Conservation (phyloP, 2,797 vertebrate genomes). For the Hipposideros larvatus region DNA sequence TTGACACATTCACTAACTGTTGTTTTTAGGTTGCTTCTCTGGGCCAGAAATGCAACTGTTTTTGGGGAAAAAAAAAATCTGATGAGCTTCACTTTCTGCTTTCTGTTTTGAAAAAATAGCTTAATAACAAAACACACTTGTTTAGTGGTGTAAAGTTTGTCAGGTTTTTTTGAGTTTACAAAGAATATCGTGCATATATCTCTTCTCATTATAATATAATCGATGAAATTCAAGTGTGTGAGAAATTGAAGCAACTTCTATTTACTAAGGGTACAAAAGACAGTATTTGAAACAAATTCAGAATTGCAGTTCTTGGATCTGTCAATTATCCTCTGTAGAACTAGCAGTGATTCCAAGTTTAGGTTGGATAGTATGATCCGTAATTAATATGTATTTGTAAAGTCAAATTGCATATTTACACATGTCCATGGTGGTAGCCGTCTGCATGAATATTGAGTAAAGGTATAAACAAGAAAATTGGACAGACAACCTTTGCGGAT, state of each 20-base stretch:
- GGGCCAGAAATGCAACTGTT: not conserved
- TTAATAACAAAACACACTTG: slow-evolving; percentile 46
- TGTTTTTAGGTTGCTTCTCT: slow-evolving; percentile 48
- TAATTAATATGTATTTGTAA: slow-evolving; percentile 14
- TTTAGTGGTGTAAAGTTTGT: slow-evolving; percentile 34
- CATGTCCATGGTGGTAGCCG: not conserved
- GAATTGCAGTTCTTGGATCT: slow-evolving; percentile 23
- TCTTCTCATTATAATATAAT: slow-evolving; percentile 26
- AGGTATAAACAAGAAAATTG: slow-evolving; percentile 1
- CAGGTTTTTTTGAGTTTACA: slow-evolving; percentile 2
- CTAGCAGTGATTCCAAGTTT: slow-evolving; percentile 10
- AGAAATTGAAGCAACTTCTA: slow-evolving; percentile 12
- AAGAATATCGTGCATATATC: not conserved
- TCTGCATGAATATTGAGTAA: not conserved
- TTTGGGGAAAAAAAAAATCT: not conserved
- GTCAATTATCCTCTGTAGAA: not conserved
- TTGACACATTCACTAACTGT: not conserved
- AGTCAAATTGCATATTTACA: slow-evolving; percentile 24
- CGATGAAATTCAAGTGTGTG: not conserved
- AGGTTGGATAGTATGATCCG: not conserved
- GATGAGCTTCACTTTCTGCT: slow-evolving; percentile 36
- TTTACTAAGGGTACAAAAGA: slow-evolving; percentile 12
- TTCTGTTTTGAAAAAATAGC: slow-evolving; percentile 64
- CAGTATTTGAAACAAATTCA: not conserved
- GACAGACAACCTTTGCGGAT: not conserved